Evolutionary conservation across 2,113 vertebrate genomes (phyloP).

Genomic region (Salvelinus sp.): DNA sequence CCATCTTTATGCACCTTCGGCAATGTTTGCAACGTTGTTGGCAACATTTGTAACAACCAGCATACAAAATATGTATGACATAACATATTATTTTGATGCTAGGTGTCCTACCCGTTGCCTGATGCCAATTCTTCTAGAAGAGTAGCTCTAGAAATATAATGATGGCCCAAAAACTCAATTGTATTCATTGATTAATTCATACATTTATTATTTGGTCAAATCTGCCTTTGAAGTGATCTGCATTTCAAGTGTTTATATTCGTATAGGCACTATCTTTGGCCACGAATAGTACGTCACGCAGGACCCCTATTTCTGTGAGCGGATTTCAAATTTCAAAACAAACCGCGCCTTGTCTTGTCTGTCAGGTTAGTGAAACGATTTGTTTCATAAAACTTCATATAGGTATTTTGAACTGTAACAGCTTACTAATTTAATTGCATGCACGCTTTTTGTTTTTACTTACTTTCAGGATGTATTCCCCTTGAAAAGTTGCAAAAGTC

Average conservation of each 20-base stretch:
- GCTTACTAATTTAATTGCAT: background rate
- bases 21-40: background rate
- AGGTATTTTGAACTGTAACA: background rate
- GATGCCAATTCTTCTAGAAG: background rate
- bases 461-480: background rate
- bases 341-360: constrained; percentile 15
- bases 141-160: background rate
- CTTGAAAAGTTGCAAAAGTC: background rate
- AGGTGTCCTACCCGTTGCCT: background rate
- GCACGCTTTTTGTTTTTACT: background rate
- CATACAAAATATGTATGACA: background rate
- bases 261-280: background rate
- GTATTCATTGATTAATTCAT: background rate
- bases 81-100: background rate
- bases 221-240: background rate
- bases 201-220: background rate
- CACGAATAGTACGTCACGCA: background rate
- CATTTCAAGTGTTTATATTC: background rate
- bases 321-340: constrained; percentile 79
- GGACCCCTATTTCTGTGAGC: constrained; percentile 49
- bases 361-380: background rate
- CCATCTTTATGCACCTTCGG: too few relatives aligned
- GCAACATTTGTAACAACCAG: background rate
- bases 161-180: background rate
- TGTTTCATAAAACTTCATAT: background rate